Evolutionary conservation across 2,797 vertebrate genomes (phyloP).

Genomic region (Spheniscus humboldti): DNA sequence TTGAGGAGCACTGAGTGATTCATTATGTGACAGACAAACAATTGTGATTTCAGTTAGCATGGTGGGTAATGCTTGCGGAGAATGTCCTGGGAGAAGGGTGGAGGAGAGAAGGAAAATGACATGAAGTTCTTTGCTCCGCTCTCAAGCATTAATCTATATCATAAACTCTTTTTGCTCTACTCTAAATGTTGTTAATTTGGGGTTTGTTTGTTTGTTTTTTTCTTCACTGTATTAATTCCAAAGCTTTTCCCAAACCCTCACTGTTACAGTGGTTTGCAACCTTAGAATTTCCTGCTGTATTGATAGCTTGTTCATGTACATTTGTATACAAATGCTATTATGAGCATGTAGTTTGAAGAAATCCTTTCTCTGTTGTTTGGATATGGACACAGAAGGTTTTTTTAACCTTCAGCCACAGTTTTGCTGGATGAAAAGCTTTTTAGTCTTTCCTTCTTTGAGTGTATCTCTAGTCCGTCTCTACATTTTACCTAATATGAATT

Average conservation of each 20-base stretch:
- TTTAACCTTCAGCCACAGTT: neutral
- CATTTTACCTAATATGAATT: neutral
- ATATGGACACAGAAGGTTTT: neutral
- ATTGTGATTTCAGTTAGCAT: neutral
- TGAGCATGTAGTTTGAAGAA: neutral
- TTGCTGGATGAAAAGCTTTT: neutral
- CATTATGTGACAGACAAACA: neutral
- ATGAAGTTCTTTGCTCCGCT: neutral
- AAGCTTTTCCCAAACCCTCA: neutral
- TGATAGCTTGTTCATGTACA: neutral
- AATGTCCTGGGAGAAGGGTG: neutral
- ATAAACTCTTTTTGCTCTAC: neutral
- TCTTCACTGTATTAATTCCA: neutral
- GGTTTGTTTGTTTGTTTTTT: neutral
- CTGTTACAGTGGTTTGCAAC: neutral
- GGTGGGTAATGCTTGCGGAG: neutral
- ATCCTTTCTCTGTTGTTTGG: neutral
- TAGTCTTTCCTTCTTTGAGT: neutral
- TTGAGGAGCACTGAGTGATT: neutral
- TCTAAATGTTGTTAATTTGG: too few relatives aligned
- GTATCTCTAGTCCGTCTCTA: neutral
- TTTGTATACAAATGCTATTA: neutral
- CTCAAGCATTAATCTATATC: neutral
- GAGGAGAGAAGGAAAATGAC: neutral
- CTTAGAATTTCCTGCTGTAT: neutral